Percentiles rank a stretch among this genome's conserved stretches.
Evolutionary conservation across 2,888 invertebrate genomes (phyloP).

Genomic region (Leptinotarsa haldemani): DNA sequence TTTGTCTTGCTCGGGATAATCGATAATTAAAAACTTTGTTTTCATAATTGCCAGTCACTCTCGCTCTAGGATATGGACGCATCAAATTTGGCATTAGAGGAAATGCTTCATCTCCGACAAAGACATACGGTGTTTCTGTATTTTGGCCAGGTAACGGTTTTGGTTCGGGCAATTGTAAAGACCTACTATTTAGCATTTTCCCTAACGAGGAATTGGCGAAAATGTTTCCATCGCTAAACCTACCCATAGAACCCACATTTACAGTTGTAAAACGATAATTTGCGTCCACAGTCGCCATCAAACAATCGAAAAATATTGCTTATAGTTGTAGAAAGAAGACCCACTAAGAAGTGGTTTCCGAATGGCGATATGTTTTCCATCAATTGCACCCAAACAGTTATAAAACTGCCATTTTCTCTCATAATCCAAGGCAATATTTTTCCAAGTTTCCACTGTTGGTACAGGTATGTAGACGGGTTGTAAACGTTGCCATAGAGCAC

Average conservation of each 20-base stretch:
- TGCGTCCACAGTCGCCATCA: constrained; percentile 51
- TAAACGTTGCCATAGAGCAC: no score
- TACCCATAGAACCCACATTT: constrained; percentile 52
- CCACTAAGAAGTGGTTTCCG: constrained; percentile 50
- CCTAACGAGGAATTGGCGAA: constrained; percentile 48
- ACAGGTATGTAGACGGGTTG: constrained; percentile 44
- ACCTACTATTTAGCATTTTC: constrained; percentile 22
- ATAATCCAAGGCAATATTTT: constrained; percentile 43
- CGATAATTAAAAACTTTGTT: no score
- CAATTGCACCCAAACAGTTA: no score
- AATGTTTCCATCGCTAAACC: constrained; percentile 52
- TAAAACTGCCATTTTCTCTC: no score
- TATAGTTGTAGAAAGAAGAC: constrained; percentile 55
- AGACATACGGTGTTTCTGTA: constrained; percentile 51
- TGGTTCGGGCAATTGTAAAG: constrained; percentile 32
- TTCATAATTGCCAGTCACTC: no score
- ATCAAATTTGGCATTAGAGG: constrained; percentile 44
- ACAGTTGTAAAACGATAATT: constrained; percentile 51
- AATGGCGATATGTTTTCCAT: constrained; percentile 40
- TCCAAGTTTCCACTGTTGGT: constrained; percentile 47
- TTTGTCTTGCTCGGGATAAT: no score
- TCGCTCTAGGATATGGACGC: no score
- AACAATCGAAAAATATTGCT: constrained; percentile 52
- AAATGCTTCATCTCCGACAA: constrained; percentile 17
- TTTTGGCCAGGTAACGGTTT: constrained; percentile 31